phyloP scores from a whole-genome alignment of 1,140 invertebrate species.

The Platyscapa corneri region DNA sequence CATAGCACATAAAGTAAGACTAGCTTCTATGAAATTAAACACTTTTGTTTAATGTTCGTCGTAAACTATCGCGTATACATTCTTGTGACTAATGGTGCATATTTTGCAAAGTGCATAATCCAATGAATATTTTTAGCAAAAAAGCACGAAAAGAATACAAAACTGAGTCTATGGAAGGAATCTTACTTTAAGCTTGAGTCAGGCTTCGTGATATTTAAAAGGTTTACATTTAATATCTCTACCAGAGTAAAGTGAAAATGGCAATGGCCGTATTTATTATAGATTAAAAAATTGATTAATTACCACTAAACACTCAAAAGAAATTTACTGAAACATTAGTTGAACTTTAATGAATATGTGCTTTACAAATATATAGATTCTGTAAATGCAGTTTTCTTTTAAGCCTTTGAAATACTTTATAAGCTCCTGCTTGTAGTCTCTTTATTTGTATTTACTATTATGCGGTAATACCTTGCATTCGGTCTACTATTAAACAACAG shows the following conservation, averaged over 20 bases:
- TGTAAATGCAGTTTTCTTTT: too few relatives aligned
- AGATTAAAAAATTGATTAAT: neutral
- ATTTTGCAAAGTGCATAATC: neutral
- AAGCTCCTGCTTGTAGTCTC: too few relatives aligned
- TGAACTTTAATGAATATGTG: neutral
- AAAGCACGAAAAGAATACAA: neutral
- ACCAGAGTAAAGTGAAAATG: neutral
- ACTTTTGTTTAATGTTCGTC: constrained; percentile 33
- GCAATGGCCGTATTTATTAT: neutral
- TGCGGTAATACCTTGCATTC: too few relatives aligned
- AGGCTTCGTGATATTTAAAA: neutral
- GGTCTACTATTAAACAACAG: too few relatives aligned
- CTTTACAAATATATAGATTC: too few relatives aligned
- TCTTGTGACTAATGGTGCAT: constrained; percentile 24
- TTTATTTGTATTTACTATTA: too few relatives aligned
- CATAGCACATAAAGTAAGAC: too few relatives aligned
- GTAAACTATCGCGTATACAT: constrained; percentile 25
- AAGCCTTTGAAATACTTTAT: too few relatives aligned
- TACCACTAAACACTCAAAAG: neutral
- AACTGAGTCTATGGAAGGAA: neutral
- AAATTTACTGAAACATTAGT: neutral
- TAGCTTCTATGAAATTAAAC: constrained; percentile 40
- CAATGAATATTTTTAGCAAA: constrained; percentile 6
- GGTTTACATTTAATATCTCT: neutral
- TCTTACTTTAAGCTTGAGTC: neutral